These are phyloP conservation scores for Limnephilus lunatus DNA, from an alignment of 2,888 invertebrate species.

Conservation along the genomic window DNA sequence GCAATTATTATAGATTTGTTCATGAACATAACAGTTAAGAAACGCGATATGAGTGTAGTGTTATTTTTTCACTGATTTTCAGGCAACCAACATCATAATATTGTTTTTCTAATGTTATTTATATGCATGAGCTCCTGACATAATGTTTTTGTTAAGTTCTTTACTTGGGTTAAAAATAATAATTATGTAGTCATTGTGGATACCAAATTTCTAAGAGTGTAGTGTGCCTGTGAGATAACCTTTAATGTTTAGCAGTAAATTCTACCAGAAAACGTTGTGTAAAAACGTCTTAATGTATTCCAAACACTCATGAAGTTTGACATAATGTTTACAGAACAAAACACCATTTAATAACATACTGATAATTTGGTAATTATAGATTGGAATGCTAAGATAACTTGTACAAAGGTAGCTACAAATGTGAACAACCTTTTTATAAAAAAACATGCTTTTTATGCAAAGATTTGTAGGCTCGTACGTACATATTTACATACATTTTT, in stretches of 20 bases:
- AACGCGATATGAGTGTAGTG: not conserved
- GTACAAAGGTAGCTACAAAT: not conserved
- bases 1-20: not conserved
- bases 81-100: not conserved
- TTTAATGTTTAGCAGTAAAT: not conserved
- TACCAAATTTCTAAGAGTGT: not conserved
- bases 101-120: not conserved
- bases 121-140: not conserved
- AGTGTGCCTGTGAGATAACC: not conserved
- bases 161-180: not conserved
- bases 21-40: not conserved
- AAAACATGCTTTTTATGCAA: not conserved
- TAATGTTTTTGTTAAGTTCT: not conserved
- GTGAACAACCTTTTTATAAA: not conserved
- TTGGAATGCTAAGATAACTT: not conserved
- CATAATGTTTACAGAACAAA: not conserved
- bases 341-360: not conserved
- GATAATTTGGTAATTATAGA: not conserved
- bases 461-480: not conserved
- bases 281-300: not conserved
- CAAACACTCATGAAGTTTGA: not conserved
- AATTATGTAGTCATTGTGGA: not conserved
- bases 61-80: not conserved
- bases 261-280: not conserved
- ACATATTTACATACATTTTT: not conserved